Evolutionary conservation across 2,797 vertebrate species (phyloP).

Genomic region (Lycodopsis pacificus): DNA sequence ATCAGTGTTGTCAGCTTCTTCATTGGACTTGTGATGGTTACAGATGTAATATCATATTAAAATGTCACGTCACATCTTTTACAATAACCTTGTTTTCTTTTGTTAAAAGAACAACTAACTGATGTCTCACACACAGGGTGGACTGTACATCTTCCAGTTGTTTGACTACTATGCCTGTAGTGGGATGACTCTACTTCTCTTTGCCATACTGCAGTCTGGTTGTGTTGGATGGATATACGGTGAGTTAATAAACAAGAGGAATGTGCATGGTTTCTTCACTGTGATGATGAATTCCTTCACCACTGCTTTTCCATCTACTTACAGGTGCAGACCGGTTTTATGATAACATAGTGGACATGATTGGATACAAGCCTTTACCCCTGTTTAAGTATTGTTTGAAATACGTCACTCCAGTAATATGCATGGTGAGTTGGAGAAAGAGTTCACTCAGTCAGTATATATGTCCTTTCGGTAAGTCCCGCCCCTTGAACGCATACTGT

Average conservation of each 20-base stretch:
- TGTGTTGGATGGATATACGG: constrained; percentile 86
- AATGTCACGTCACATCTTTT: not conserved
- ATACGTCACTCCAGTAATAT: constrained; percentile 83
- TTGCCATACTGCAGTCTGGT: constrained; percentile 81
- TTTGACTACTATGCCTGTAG: constrained; percentile 88
- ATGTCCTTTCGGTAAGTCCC: not conserved
- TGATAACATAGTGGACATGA: constrained; percentile 85
- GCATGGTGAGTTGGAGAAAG: constrained; percentile 76
- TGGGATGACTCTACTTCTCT: constrained; percentile 86
- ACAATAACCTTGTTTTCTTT: not conserved
- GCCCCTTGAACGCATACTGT: not conserved
- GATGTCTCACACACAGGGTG: constrained; percentile 73
- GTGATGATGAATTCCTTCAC: not conserved
- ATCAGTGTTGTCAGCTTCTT: constrained; percentile 78
- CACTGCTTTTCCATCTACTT: constrained; percentile 23
- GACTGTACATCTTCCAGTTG: constrained; percentile 86
- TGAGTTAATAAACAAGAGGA: constrained; percentile 59
- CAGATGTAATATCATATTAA: constrained; percentile 75
- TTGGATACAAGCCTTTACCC: constrained; percentile 81
- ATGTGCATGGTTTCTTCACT: not conserved
- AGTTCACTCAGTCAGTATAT: not conserved
- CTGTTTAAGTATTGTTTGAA: constrained; percentile 84
- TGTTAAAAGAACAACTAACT: not conserved
- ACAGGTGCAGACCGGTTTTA: constrained; percentile 83
- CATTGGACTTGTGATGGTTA: constrained; percentile 85